Conservation (phyloP, 2,888 invertebrate genomes). For the Deilephila elpenor region DNA sequence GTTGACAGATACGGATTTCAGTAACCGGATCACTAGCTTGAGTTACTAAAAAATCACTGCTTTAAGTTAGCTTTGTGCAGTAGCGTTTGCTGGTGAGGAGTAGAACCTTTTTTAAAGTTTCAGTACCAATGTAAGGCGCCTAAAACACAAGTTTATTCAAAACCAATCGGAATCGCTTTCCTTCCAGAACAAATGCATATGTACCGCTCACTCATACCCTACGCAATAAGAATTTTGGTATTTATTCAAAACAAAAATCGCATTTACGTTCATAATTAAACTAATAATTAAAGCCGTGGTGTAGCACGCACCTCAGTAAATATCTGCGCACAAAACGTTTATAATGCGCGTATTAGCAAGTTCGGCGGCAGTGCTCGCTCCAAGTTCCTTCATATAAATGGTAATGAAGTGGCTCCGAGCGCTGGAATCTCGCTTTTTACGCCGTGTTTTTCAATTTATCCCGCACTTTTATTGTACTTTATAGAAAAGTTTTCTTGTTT, state of each 20-base stretch:
- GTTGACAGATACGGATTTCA: neutral
- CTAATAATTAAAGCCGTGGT: neutral
- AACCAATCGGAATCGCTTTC: too few relatives aligned
- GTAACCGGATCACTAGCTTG: neutral
- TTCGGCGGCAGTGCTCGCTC: slow-evolving; percentile 58
- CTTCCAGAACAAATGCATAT: too few relatives aligned
- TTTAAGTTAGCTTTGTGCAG: too few relatives aligned
- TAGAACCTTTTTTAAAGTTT: too few relatives aligned
- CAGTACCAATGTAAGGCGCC: too few relatives aligned
- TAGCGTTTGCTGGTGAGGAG: too few relatives aligned
- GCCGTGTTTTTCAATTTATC: slow-evolving; percentile 68
- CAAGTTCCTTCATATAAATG: slow-evolving; percentile 78
- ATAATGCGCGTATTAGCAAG: slow-evolving; percentile 63
- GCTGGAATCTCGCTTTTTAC: slow-evolving; percentile 51
- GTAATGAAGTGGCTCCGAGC: slow-evolving; percentile 58
- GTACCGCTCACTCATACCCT: too few relatives aligned
- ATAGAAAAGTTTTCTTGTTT: slow-evolving; percentile 48
- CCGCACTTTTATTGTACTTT: slow-evolving; percentile 52
- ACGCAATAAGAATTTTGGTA: neutral
- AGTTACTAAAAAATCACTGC: too few relatives aligned
- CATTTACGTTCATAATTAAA: neutral
- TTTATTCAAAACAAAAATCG: neutral
- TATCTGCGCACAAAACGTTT: slow-evolving; percentile 43
- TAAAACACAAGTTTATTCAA: too few relatives aligned
- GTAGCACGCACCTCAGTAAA: slow-evolving; percentile 38